phyloP scores from a whole-genome alignment of 2,113 vertebrate genomes.

The Stigmatopora nigra region DNA sequence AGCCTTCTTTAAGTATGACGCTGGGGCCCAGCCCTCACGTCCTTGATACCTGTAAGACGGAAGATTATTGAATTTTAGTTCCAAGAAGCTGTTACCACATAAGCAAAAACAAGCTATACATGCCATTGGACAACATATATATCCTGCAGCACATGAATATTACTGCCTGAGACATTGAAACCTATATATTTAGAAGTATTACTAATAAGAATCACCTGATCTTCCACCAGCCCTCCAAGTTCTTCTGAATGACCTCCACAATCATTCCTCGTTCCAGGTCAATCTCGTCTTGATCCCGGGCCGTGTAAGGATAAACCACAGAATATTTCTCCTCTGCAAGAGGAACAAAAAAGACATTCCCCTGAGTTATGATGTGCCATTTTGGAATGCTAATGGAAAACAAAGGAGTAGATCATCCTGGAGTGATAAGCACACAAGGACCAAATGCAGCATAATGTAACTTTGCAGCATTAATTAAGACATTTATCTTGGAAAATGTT shows the following conservation, averaged over 20 bases:
- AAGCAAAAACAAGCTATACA: neutral
- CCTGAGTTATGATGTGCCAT: neutral
- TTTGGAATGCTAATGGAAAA: neutral
- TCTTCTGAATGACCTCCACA: constrained; percentile 95
- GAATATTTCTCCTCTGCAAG: constrained; percentile 87
- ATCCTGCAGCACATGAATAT: no score
- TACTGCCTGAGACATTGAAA: no score
- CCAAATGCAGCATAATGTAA: neutral
- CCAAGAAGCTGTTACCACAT: neutral
- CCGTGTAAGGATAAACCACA: constrained; percentile 85
- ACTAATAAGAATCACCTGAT: constrained; percentile 76
- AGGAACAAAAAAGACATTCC: neutral
- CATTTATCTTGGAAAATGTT: neutral
- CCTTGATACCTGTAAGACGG: constrained; percentile 78
- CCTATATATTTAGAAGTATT: neutral
- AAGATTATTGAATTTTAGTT: neutral
- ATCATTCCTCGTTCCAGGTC: constrained; percentile 86
- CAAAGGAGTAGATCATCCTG: constrained; percentile 3
- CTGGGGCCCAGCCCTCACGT: constrained; percentile 93
- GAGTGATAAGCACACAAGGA: constrained; percentile 1
- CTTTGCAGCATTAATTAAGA: neutral
- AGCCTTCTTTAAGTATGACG: constrained; percentile 88
- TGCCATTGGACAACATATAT: no score
- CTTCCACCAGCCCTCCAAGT: constrained; percentile 99
- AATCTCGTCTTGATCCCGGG: constrained; percentile 92